phyloP scores from a whole-genome alignment of 2,888 invertebrate species.

The Pseudoips prasinana region DNA sequence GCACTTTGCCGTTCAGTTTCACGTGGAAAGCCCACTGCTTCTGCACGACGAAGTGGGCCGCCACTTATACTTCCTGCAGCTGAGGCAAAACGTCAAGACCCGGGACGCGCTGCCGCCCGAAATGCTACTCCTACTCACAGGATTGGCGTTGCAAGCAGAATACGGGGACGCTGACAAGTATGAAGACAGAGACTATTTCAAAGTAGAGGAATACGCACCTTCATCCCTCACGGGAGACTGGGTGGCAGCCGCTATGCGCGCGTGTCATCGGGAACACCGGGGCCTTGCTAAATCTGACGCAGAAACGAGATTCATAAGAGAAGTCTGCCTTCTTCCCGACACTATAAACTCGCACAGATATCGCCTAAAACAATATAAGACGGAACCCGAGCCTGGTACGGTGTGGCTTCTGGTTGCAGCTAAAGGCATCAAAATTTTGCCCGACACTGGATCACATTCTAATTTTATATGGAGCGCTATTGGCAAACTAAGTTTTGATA shows the following conservation, averaged over 20 bases:
- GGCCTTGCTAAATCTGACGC: conserved; percentile 91
- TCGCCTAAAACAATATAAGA: conserved; percentile 89
- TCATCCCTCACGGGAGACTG: conserved; percentile 83
- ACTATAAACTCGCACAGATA: conserved; percentile 95
- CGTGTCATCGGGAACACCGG: conserved; percentile 91
- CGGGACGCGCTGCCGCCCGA: conserved; percentile 84
- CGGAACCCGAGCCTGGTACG: conserved; percentile 88
- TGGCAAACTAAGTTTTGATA: conserved; percentile 96
- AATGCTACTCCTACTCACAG: conserved; percentile 90
- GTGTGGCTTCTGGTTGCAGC: conserved; percentile 96
- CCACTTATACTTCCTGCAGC: conserved; percentile 96
- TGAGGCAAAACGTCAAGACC: conserved; percentile 92
- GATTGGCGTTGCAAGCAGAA: conserved; percentile 95
- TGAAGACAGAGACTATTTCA: conserved; percentile 83
- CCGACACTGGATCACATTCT: conserved; percentile 85
- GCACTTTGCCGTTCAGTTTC: conserved; percentile 96
- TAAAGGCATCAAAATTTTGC: conserved; percentile 93
- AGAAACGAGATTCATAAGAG: conserved; percentile 93
- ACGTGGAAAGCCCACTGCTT: conserved; percentile 94
- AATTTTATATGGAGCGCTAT: conserved; percentile 98
- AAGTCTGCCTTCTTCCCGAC: conserved; percentile 91
- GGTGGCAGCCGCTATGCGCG: conserved; percentile 84
- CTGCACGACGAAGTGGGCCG: conserved; percentile 95
- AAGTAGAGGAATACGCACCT: conserved; percentile 93
- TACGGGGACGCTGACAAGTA: conserved; percentile 87